Evolutionary conservation across 2,113 vertebrate genomes (phyloP).

Genomic region (Sylvietta virens): DNA sequence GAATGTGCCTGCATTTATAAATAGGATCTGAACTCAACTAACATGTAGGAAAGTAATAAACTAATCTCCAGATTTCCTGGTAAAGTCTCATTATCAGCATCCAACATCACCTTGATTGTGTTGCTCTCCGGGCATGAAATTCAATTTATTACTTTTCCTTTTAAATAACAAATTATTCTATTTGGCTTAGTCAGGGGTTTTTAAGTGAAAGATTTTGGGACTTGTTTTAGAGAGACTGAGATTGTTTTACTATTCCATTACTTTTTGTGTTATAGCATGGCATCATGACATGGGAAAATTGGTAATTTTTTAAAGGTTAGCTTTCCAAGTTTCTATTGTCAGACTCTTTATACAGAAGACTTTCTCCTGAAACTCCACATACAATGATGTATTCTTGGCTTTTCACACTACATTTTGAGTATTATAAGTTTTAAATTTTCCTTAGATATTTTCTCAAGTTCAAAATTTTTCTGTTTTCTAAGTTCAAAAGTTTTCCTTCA

Average conservation of each 20-base stretch:
- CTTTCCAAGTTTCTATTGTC: background rate
- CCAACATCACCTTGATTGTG: background rate
- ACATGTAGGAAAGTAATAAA: conserved; percentile 8
- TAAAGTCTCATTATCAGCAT: conserved; percentile 8
- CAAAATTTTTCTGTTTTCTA: background rate
- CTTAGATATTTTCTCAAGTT: background rate
- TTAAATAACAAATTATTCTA: background rate
- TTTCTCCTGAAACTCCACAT: background rate
- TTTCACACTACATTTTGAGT: background rate
- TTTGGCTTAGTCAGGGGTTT: background rate
- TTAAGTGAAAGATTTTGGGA: background rate
- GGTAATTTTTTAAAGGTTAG: background rate
- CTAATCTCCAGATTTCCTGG: background rate
- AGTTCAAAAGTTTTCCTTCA: background rate
- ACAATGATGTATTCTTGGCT: background rate
- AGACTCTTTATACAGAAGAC: background rate
- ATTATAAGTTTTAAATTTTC: background rate
- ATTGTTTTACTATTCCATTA: background rate
- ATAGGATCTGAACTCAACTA: background rate
- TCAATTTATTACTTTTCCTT: conserved; percentile 20
- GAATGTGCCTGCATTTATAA: conserved; percentile 22
- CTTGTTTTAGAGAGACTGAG: background rate
- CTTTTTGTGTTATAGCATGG: background rate
- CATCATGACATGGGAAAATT: background rate
- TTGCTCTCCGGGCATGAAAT: background rate